Base-by-base conservation (phyloP, 2,113 vertebrate species). In the Pelobates fuscus region DNA sequence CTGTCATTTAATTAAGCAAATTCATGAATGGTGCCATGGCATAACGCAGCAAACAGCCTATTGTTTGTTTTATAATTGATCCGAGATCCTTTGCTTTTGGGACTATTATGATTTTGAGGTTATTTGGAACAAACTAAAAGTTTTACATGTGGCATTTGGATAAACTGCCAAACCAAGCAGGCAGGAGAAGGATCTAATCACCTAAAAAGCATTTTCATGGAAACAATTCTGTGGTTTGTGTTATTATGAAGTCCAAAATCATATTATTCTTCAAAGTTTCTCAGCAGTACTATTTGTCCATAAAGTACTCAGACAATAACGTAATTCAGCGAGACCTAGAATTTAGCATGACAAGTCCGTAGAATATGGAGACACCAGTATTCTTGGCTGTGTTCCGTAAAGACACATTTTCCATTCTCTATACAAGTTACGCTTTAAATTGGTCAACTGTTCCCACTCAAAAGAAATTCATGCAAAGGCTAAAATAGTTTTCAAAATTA, bases 61-160 rank as follows among this genome's bases (percentile, higher is more conserved):
- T 37, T 63, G 59, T 61, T 61, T 72, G 44, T 37, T 15, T 26
- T 14, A 14, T 32, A 32, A 63, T n/a, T 6, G 49, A 20, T 20
- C 46, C 52, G 59, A 58, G 70, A 72, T 54, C 24, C 8, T 32
- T 14, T 54, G 59, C 59, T 63, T 43, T 63, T 63, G 49, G 70
- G 58, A n/a, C n/a, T n/a, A n/a, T n/a, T n/a, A n/a, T n/a, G n/a
- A n/a, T 20, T 71, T 62, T 62, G 69, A 71, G 69, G 69, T 61
- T 62, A 61, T 46, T 49, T 62, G 27, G 29, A 64, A 63, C 27
- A 54, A 32, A 43, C 7, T 63, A 52, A 72, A 72, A 32, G 44
- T 21, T 72, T 54, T 54, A 41, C 59, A 27, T 63, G 59, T 72
- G 70, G 44, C 70, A 72, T 63, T 63, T 72, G 10, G 2, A 63